A percentile compares a stretch with the other conserved stretches of the same genome.
These are phyloP conservation scores for Puffinus mauretanicus DNA, from an alignment of 2,113 vertebrate species.

Conservation along the genomic window DNA sequence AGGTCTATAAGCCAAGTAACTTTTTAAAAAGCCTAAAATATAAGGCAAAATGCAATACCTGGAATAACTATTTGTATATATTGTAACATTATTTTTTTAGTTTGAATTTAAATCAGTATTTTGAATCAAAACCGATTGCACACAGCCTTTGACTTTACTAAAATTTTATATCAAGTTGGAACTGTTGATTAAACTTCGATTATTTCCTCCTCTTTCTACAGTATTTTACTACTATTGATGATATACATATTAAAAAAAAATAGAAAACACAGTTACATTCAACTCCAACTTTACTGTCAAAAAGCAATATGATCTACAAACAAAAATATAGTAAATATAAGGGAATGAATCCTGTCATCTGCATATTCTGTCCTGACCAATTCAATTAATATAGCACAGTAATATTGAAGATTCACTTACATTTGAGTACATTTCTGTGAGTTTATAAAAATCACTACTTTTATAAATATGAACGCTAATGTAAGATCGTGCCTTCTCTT, in stretches of 20 bases:
- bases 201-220: not conserved
- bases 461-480: not conserved
- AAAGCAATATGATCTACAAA: not conserved
- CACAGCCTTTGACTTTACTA: not conserved
- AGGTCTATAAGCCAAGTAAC: not conserved
- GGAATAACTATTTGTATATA: not conserved
- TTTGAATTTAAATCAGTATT: not conserved
- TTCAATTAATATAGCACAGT: not conserved
- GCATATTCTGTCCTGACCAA: not conserved
- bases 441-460: not conserved
- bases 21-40: not conserved
- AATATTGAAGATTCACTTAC: not conserved
- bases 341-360: not conserved
- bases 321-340: not conserved
- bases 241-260: not conserved
- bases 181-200: not conserved
- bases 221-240: not conserved
- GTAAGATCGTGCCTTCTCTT: not conserved
- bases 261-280: not conserved
- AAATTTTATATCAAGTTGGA: not conserved
- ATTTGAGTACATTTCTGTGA: not conserved
- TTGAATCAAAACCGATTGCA: not conserved
- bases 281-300: not conserved
- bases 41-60: not conserved
- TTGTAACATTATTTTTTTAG: not conserved